A percentile compares a stretch with the other conserved stretches of the same genome.
Conservation (phyloP, 2,113 vertebrate species). For the Anoura caudifer region DNA sequence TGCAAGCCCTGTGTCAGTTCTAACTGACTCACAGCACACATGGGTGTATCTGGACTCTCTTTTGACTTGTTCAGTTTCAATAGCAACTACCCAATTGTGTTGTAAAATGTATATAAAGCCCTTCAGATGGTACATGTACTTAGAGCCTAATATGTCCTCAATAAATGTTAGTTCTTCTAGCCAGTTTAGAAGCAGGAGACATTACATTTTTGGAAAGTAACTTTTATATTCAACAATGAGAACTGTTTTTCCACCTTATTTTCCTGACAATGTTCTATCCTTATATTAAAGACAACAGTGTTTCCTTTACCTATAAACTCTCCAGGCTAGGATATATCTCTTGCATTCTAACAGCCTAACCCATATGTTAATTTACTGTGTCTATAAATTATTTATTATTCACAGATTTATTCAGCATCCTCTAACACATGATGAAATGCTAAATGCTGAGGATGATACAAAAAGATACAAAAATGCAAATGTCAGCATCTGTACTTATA, state of each 20-base stretch:
- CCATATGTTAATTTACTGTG: neutral
- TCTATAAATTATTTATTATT: neutral
- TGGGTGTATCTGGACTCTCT: neutral
- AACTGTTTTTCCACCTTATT: neutral
- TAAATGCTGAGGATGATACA: neutral
- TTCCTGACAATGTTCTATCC: neutral
- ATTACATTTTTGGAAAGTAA: neutral
- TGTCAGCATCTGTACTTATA: neutral
- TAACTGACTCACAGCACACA: neutral
- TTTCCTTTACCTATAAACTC: neutral
- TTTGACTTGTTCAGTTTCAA: neutral
- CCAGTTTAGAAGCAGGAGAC: neutral
- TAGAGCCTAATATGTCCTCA: neutral
- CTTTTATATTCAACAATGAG: neutral
- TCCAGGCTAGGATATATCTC: neutral
- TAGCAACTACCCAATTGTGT: neutral
- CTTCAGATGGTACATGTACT: neutral
- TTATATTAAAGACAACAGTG: neutral
- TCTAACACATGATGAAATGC: neutral
- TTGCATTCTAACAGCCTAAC: neutral
- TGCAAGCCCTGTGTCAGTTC: neutral
- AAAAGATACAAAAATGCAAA: neutral
- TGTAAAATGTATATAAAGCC: neutral
- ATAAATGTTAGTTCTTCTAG: neutral
- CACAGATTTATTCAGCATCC: neutral